phyloP scores from a whole-genome alignment of 2,888 invertebrate genomes.

The Microctonus brassicae region DNA sequence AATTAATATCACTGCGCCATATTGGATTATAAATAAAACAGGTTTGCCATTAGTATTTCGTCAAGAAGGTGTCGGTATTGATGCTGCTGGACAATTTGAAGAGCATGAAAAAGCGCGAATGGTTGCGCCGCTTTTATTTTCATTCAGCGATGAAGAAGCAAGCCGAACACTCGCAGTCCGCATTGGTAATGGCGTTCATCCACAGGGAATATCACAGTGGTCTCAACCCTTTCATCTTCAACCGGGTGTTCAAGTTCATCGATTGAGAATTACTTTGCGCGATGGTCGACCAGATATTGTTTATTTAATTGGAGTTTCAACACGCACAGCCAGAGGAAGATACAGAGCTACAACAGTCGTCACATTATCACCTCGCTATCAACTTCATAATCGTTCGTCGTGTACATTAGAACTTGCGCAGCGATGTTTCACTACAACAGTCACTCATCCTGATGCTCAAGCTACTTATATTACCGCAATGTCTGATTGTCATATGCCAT shows the following conservation, averaged over 20 bases:
- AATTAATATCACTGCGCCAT: slow-evolving; percentile 85
- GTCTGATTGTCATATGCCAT: slow-evolving; percentile 91
- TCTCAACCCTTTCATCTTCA: slow-evolving; percentile 89
- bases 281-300: slow-evolving; percentile 80
- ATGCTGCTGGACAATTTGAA: slow-evolving; percentile 90
- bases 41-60: slow-evolving; percentile 95
- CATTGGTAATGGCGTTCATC: slow-evolving; percentile 79
- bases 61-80: slow-evolving; percentile 84
- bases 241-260: slow-evolving; percentile 75
- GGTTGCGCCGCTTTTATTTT: slow-evolving; percentile 93
- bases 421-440: slow-evolving; percentile 82
- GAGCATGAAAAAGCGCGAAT: slow-evolving; percentile 96
- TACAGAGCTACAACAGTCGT: slow-evolving; percentile 93
- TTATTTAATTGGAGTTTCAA: slow-evolving; percentile 90
- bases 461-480: slow-evolving; percentile 84
- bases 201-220: slow-evolving; percentile 77
- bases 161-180: slow-evolving; percentile 82
- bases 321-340: slow-evolving; percentile 88
- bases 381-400: slow-evolving; percentile 89
- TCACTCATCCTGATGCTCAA: slow-evolving; percentile 78
- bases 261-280: slow-evolving; percentile 74
- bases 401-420: slow-evolving; percentile 89
- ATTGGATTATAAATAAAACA: slow-evolving; percentile 96
- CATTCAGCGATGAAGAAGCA: slow-evolving; percentile 91
- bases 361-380: slow-evolving; percentile 92